Base-by-base conservation (phyloP, 2,797 vertebrate genomes). In the Apogon talboti region DNA sequence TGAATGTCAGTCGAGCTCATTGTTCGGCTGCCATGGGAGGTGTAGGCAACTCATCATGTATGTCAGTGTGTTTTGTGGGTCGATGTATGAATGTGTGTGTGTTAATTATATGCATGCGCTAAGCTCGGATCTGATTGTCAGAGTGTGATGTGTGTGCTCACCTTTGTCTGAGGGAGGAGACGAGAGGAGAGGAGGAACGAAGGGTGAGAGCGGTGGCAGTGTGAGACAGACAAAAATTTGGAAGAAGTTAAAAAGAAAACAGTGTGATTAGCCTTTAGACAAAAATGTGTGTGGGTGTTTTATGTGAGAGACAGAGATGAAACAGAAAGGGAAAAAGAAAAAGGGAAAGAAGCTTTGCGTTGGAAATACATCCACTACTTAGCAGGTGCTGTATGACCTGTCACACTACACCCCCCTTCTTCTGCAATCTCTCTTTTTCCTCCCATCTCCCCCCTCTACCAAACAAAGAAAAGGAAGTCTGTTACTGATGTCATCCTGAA, bases 301-400 rank as follows among this genome's bases (percentile, higher is more conserved):
- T 60, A 38, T 37, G 38, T 55, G 65, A 54, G 51, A 48, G 49
- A 53, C 11, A 56, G 46, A 70, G 41, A 45, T 16, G 59, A 54
- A 55, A 37, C 42, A 30, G 45, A 59, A 38, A 74, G 41, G 65
- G 40, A 54, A 21, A 21, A n/a, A n/a, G n/a, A n/a, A 42, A 5
- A 13, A 66, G 47, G 16, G 43, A 37, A 65, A 55, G 45, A 65
- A 74, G 61, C 47, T 63, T 74, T 18, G 47, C 71, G 65, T 46
- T 78, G 57, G 76, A 54, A 77, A 77, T 81, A 69, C 75, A 82
- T 84, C 75, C 66, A 58, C 64, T 79, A 82, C 75, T 79, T 84
- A 82, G 85, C 90, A 89, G 88, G 85, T 89, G 85, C 83, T 82
- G 83, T 53, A 51, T 83, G 85, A 90, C 82, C 85, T 87, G 71